Evolutionary conservation across 2,113 vertebrate genomes (phyloP), one percentile per base, ranked within the genome.

Genomic region (Cheilinus undulatus): DNA sequence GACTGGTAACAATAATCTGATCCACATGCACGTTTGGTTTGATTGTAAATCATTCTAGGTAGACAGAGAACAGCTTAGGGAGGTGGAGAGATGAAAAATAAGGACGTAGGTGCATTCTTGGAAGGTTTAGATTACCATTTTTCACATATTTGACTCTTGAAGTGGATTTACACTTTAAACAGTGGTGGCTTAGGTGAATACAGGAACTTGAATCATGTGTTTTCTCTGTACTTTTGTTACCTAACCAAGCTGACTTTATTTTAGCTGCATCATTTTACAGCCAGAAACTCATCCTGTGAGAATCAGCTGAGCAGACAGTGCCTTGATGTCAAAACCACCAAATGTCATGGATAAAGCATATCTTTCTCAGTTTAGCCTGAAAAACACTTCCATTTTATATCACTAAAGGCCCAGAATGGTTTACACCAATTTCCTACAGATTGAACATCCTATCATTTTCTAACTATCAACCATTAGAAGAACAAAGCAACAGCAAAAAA

Each of bases 1-100:
- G 64, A 71, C 53, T 72, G 77, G 83, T 72, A 75, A 68, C 78
- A 86, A 84, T 84, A 68, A 83, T 73, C 53, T 40, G 52, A 73
- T 84, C 78, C 77, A 66, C 77, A 73, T 76, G 69, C 69, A 74
- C 64, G 63, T 78, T 80, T 62, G 69, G 79, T 83, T 85, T 79
- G 71, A 78, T 82, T 77, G 64, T 38, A 66, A 73, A 76, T 79
- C 19, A 54, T 66, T 51, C 30, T 30, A 43, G 49, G 3, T 27
- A 51, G 66, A 32, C 32, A 1, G 26, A 59, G 28, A 61, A 12
- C 24, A 48, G 58, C 51, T 76, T 24, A 24, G 26, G 3, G 42
- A 57, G 60, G 60, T 61, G 28, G 17, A 26, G 26, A 50, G 28
- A 22, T 11, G 36, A 36, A 60, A 17, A 76, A 49, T 10, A 50